Evolutionary conservation across 2,888 invertebrate genomes (phyloP).

Genomic region (Aspidiotus destructor): DNA sequence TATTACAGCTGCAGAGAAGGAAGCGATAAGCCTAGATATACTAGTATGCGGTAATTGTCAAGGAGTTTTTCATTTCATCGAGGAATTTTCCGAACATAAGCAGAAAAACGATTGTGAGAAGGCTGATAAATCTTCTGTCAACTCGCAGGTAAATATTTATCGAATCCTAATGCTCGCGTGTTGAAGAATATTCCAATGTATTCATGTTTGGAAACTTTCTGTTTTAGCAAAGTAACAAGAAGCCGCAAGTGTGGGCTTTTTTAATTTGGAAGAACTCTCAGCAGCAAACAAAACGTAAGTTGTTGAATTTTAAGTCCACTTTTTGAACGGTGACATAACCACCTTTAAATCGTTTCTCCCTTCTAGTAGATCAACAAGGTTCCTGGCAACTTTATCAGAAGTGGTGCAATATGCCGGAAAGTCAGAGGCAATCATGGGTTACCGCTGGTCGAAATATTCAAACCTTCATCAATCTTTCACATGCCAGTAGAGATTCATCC

Average conservation of each 20-base stretch:
- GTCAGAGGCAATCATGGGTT: constrained; percentile 66
- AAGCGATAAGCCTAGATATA: constrained; percentile 65
- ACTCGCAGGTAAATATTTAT: constrained; percentile 14
- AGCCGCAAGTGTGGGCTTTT: constrained; percentile 78
- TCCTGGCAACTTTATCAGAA: constrained; percentile 75
- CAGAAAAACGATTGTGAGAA: constrained; percentile 53
- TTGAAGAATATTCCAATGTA: background rate
- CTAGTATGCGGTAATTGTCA: constrained; percentile 77
- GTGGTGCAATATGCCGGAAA: constrained; percentile 70
- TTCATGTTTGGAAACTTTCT: constrained; percentile 3
- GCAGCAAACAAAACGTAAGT: constrained; percentile 36
- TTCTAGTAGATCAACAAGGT: constrained; percentile 32
- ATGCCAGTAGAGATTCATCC: constrained; percentile 27
- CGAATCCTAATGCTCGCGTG: background rate
- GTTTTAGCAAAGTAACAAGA: constrained; percentile 52
- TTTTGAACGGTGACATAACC: background rate
- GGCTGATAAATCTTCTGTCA: constrained; percentile 39
- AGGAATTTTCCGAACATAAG: constrained; percentile 64
- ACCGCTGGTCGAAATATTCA: constrained; percentile 51
- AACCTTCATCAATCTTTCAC: constrained; percentile 30
- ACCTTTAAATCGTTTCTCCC: background rate
- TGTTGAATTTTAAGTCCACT: background rate
- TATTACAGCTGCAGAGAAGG: constrained; percentile 60
- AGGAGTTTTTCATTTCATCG: constrained; percentile 65
- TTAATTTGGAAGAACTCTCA: constrained; percentile 58